phyloP scores from a whole-genome alignment of 2,797 vertebrate species.

The Cynodonichthys magdalenae region DNA sequence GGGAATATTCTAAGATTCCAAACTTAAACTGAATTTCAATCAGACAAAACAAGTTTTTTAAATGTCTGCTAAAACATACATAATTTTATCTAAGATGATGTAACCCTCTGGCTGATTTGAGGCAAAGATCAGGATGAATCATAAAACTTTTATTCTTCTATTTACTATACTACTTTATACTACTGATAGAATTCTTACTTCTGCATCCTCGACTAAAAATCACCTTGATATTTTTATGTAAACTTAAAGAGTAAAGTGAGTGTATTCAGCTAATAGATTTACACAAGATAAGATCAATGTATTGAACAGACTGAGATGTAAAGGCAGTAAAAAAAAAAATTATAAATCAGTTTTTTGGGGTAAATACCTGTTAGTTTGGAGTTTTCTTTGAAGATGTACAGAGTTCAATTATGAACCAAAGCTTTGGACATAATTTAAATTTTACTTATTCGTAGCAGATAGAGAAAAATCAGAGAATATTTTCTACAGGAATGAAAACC shows the following conservation, averaged over 20 bases:
- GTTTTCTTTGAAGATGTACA: too few species aligned
- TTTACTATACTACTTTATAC: too few species aligned
- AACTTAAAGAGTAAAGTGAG: not conserved
- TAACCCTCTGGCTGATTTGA: constrained; percentile 8
- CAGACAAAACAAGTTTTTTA: constrained; percentile 25
- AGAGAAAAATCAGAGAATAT: not conserved
- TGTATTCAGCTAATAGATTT: not conserved
- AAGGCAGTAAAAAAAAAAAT: too few species aligned
- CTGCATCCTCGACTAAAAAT: not conserved
- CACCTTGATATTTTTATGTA: not conserved
- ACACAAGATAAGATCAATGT: too few species aligned
- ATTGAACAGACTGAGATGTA: too few species aligned
- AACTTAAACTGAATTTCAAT: constrained; percentile 1
- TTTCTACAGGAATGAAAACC: not conserved
- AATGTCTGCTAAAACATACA: constrained; percentile 17
- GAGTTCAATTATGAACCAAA: not conserved
- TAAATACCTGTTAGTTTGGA: not conserved
- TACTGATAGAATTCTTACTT: not conserved
- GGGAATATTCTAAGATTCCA: not conserved
- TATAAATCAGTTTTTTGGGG: too few species aligned
- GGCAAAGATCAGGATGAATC: constrained; percentile 28
- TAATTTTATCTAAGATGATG: constrained; percentile 20
- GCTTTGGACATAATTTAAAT: not conserved
- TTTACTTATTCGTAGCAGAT: too few species aligned
- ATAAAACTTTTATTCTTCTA: constrained; percentile 27